A percentile compares a stretch with the other conserved stretches of the same genome.
These are phyloP conservation scores for Oedothorax gibbosus DNA, from an alignment of 1,140 invertebrate species.

Conservation along the genomic window DNA sequence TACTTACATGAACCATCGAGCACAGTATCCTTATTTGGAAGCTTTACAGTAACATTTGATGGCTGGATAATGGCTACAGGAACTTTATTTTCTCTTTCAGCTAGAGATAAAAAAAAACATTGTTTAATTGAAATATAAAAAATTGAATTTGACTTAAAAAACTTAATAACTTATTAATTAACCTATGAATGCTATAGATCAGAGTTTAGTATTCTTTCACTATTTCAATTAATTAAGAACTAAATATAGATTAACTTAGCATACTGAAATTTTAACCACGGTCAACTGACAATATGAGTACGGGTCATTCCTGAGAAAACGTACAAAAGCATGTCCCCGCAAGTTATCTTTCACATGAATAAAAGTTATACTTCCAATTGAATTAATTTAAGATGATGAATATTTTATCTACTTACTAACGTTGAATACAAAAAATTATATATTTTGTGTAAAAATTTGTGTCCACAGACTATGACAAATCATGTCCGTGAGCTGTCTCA, in stretches of 20 bases:
- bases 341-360: too few relatives aligned
- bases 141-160: background rate
- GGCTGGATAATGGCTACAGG: slow-evolving; percentile 89
- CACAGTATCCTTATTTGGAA: slow-evolving; percentile 89
- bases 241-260: background rate
- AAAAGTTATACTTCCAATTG: too few relatives aligned
- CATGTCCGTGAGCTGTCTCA: too few relatives aligned
- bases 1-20: slow-evolving; percentile 81
- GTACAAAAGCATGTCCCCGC: too few relatives aligned
- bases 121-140: background rate
- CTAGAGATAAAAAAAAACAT: slow-evolving; percentile 68
- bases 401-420: too few relatives aligned
- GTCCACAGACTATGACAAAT: too few relatives aligned
- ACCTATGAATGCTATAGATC: background rate
- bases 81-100: slow-evolving; percentile 85
- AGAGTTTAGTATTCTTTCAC: background rate
- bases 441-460: too few relatives aligned
- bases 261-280: background rate
- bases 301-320: too few relatives aligned
- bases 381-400: too few relatives aligned
- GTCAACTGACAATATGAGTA: background rate
- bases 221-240: background rate
- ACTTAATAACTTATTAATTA: background rate
- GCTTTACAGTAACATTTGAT: slow-evolving; percentile 83
- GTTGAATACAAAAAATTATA: too few relatives aligned